These are phyloP conservation scores for Siphamia tubifer DNA, from an alignment of 2,113 vertebrate species.

Conservation along the genomic window DNA sequence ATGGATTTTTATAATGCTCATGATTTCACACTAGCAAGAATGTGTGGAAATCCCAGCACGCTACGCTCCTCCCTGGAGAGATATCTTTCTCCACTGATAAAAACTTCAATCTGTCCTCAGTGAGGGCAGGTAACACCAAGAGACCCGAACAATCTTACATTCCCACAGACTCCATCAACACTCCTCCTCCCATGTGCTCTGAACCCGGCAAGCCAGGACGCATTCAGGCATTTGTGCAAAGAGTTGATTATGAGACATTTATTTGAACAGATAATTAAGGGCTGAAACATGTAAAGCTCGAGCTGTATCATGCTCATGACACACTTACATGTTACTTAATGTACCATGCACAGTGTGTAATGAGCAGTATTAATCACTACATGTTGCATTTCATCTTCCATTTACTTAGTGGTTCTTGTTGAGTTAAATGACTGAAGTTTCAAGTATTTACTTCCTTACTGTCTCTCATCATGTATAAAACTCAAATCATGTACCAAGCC, in stretches of 20 bases:
- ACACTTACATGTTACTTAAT: not conserved
- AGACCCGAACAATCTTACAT: constrained; percentile 1
- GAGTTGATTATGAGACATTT: not conserved
- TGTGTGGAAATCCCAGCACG: constrained; percentile 26
- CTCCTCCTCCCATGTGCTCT: not conserved
- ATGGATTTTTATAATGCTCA: constrained; percentile 1
- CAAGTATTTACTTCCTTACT: no score
- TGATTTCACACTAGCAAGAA: not conserved
- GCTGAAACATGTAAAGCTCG: not conserved
- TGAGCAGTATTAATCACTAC: not conserved
- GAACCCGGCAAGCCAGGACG: not conserved
- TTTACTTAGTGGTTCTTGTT: no score
- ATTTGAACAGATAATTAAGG: not conserved
- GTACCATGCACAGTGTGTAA: not conserved
- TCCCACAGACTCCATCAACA: constrained; percentile 1
- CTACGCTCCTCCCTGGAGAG: not conserved
- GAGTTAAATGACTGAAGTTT: no score
- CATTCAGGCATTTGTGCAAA: not conserved
- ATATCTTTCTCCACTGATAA: constrained; percentile 14
- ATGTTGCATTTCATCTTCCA: no score
- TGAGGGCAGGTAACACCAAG: not conserved
- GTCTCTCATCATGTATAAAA: no score
- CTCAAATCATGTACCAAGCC: no score
- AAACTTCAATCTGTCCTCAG: not conserved
- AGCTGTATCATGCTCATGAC: not conserved